Conservation (phyloP, 2,113 vertebrate genomes). For the Neomonachus schauinslandi region DNA sequence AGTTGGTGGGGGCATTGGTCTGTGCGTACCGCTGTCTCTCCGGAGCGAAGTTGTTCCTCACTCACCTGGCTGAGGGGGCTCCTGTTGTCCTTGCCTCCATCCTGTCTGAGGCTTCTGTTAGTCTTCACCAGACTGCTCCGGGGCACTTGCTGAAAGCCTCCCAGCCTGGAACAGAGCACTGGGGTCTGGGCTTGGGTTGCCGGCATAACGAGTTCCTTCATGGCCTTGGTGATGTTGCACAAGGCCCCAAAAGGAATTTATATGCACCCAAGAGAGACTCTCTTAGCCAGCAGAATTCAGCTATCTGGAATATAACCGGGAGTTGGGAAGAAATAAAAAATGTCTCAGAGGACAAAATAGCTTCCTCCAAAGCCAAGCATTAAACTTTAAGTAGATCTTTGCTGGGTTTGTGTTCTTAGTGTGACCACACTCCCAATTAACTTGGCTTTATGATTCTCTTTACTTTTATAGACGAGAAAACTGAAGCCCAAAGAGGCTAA, state of each 20-base stretch:
- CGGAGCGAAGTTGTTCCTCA: too few relatives aligned
- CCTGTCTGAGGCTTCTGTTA: background rate
- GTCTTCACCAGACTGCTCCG: background rate
- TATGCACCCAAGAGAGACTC: background rate
- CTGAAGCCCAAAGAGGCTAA: background rate
- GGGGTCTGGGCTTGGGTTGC: background rate
- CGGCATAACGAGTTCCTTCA: background rate
- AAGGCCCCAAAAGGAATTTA: background rate
- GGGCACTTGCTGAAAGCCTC: background rate
- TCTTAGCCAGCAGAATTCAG: background rate
- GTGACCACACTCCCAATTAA: background rate
- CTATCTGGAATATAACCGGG: background rate
- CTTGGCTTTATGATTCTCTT: background rate
- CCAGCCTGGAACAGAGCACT: background rate
- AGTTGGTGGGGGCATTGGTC: background rate
- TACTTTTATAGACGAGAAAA: background rate
- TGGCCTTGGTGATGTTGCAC: background rate
- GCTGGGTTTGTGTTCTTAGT: background rate
- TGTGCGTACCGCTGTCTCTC: fast-evolving
- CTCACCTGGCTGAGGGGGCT: background rate
- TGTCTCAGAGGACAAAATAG: background rate
- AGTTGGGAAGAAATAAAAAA: background rate
- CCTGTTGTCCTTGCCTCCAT: background rate
- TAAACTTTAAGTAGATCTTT: background rate
- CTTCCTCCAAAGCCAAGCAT: background rate